Evolutionary conservation across 2,797 vertebrate species (phyloP).

Genomic region (Typhlichthys subterraneus): DNA sequence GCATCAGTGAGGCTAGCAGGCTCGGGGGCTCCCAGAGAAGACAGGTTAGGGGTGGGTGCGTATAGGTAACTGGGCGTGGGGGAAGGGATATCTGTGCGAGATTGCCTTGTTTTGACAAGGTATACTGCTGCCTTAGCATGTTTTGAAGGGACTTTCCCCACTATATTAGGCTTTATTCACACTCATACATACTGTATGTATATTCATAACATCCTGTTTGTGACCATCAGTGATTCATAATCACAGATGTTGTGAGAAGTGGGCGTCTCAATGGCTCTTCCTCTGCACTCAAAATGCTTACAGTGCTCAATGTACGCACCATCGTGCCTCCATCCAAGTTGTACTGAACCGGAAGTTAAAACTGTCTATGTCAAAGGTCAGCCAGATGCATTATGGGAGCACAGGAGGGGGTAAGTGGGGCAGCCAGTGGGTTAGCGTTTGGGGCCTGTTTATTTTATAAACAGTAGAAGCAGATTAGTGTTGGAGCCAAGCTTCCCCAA

Average conservation of each 20-base stretch:
- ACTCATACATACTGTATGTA: conserved; percentile 17
- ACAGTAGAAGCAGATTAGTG: conserved; percentile 75
- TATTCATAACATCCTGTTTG: conserved; percentile 7
- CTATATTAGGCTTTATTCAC: conserved; percentile 33
- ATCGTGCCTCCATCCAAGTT: conserved; percentile 38
- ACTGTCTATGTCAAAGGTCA: conserved; percentile 67
- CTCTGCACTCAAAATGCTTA: conserved; percentile 25
- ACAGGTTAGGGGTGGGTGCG: conserved; percentile 5
- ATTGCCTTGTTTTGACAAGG: conserved; percentile 57
- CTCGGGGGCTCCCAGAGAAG: conserved; percentile 47
- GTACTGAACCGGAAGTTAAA: conserved; percentile 73
- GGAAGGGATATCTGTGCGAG: conserved; percentile 45
- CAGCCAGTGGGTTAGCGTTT: conserved; percentile 58
- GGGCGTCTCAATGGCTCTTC: not conserved
- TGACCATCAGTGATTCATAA: conserved; percentile 22
- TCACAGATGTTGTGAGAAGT: conserved; percentile 11
- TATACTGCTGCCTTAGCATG: conserved; percentile 41
- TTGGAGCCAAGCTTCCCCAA: conserved; percentile 62
- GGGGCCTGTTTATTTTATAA: conserved; percentile 77
- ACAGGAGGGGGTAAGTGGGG: conserved; percentile 41
- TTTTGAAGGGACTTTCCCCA: conserved; percentile 38
- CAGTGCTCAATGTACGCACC: conserved; percentile 51
- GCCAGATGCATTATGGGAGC: conserved; percentile 66
- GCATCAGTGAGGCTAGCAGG: conserved; percentile 49
- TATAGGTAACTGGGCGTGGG: not conserved